phyloP scores from a whole-genome alignment of 92 coral and sea anemone species.

The Pocillopora grandis region DNA sequence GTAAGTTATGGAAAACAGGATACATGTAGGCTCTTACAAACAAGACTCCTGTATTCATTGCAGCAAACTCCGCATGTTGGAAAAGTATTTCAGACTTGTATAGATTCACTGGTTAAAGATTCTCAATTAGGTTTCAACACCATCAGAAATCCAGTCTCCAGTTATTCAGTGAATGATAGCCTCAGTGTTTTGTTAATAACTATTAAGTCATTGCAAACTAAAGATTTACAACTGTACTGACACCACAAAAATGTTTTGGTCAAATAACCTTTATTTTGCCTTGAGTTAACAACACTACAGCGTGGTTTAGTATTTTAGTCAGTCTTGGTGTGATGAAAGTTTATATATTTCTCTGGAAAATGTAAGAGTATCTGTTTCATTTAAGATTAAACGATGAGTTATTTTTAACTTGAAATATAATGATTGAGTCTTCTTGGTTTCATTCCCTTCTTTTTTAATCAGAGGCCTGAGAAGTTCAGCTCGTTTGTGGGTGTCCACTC shows the following conservation, averaged over 20 bases:
- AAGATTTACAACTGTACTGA: background rate
- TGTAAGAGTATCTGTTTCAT: background rate
- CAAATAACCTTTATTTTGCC: background rate
- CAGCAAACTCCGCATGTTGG: too few species aligned
- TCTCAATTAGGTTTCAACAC: too few species aligned
- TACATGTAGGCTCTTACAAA: too few species aligned
- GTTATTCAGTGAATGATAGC: too few species aligned
- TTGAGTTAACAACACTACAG: conserved; percentile 16
- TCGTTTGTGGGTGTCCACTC: conserved; percentile 39
- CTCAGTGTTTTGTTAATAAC: too few species aligned
- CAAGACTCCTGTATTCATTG: too few species aligned
- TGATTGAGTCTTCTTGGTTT: conserved; percentile 22
- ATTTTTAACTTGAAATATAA: background rate
- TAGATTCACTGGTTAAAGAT: too few species aligned
- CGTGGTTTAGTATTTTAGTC: background rate
- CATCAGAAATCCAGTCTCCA: too few species aligned
- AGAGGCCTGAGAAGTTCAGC: conserved; percentile 29
- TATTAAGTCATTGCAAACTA: too few species aligned
- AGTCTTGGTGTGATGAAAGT: background rate
- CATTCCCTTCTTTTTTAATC: conserved; percentile 25
- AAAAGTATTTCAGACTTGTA: too few species aligned
- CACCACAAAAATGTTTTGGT: background rate
- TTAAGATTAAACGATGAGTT: background rate
- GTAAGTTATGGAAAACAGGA: too few species aligned
- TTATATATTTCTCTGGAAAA: conserved; percentile 5